Base-by-base conservation (phyloP, 1,140 invertebrate genomes). In the Orchesella cincta region DNA sequence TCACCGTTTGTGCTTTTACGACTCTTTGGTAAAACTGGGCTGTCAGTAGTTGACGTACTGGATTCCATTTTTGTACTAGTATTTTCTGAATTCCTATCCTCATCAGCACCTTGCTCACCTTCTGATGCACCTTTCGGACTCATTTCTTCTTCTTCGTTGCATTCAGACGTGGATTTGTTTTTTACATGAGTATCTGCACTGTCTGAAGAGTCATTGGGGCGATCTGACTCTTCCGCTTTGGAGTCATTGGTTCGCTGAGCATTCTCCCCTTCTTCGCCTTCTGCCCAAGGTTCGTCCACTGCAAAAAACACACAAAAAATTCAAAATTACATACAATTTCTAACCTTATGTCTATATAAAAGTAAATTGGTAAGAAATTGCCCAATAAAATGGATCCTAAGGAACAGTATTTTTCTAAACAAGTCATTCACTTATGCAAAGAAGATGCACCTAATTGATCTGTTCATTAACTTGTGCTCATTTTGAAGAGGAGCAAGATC, bases 211-310 rank as follows among this genome's bases (percentile, higher is more conserved):
- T 73, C 71, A 29, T 14, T 67, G 26, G 62, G 31, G 62, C 31
- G 62, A 67, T 67, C 62, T 33, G 62, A 67, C 14, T 73, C 71
- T 36, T 36, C 71, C 5, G 8, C 71, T 46, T 34, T 23, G 2
- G 71, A 36, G 2, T 73, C 71, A 23, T 73, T 73, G 34, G 71
- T 73, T 29, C 33, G 75, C 20, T 33, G 29, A 62, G 74, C 31
- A 36, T 75, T 67, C 18, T 74, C 75, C 52, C 77, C 72, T 62
- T 80, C 77, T 78, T 78, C 79, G 33, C 57, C 36, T 34, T 80
- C 79, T 31, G 74, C 78, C 77, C 77, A 76, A 14, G 23, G 51
- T 76, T 80, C 79, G 5, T 80, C 79, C 46, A 70, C 79, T 76
- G 36, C 36, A 78, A 80, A 74, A 31, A 76, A 57, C 72, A 31